Percentiles rank a stretch among this genome's conserved stretches.
phyloP scores from a whole-genome alignment of 2,888 invertebrate genomes.

The Lithophane socia region DNA sequence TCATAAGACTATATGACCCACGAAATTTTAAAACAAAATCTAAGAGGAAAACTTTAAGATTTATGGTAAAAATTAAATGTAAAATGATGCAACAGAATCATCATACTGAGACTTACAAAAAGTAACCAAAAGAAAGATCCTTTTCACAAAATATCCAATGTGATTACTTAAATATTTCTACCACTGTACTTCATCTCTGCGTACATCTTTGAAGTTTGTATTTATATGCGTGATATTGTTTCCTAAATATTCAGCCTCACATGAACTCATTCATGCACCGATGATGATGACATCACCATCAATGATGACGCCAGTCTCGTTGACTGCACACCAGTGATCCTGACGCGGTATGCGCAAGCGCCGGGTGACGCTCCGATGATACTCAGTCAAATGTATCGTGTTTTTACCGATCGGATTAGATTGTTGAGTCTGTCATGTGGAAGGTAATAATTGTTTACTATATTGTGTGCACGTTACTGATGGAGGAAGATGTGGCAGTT shows the following conservation, averaged over 20 bases:
- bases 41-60: neutral
- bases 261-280: constrained; percentile 37
- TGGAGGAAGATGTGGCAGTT: neutral
- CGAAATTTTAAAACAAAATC: neutral
- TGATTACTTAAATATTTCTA: neutral
- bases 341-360: constrained; percentile 48
- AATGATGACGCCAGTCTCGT: constrained; percentile 47
- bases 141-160: neutral
- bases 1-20: neutral
- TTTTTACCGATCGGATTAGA: constrained; percentile 54
- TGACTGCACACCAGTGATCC: constrained; percentile 62
- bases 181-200: neutral
- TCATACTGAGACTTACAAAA: neutral
- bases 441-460: constrained; percentile 38
- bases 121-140: neutral
- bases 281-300: constrained; percentile 35
- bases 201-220: neutral
- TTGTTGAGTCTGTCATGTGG: constrained; percentile 30
- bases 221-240: neutral
- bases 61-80: neutral
- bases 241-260: constrained; percentile 9
- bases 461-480: neutral
- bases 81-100: neutral
- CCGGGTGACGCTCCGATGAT: constrained; percentile 50
- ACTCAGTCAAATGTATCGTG: constrained; percentile 59